Evolutionary conservation across 2,797 vertebrate species (phyloP).

Genomic region (Pangasius krempfi): DNA sequence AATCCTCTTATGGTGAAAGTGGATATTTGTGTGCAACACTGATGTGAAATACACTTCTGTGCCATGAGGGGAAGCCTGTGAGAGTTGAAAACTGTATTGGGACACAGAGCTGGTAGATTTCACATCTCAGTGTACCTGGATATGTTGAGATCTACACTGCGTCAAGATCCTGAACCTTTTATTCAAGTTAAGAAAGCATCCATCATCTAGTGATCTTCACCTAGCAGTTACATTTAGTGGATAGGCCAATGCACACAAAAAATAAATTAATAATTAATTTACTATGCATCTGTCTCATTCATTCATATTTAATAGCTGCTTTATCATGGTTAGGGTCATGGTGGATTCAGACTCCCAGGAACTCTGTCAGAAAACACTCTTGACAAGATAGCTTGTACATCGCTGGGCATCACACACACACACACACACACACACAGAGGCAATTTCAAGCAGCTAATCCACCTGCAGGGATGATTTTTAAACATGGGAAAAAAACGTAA

Average conservation of each 20-base stretch:
- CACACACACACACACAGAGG: neutral
- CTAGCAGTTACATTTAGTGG: neutral
- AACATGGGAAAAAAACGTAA: no score
- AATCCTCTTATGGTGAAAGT: neutral
- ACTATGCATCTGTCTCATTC: neutral
- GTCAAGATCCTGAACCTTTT: neutral
- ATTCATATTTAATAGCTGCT: neutral
- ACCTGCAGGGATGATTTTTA: neutral
- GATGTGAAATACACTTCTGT: neutral
- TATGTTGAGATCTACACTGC: neutral
- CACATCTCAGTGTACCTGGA: neutral
- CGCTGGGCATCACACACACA: neutral
- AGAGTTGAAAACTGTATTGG: neutral
- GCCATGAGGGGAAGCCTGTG: neutral
- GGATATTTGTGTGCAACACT: neutral
- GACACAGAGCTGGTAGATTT: neutral
- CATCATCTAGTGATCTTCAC: neutral
- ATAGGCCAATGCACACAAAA: neutral
- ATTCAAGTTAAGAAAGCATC: neutral
- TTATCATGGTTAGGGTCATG: neutral
- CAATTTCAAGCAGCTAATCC: neutral
- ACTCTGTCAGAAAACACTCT: neutral
- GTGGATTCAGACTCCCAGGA: neutral
- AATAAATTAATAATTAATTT: neutral
- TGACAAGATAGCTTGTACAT: no score